phyloP scores from a whole-genome alignment of 1,140 invertebrate genomes.

The Apocrypta bakeri region DNA sequence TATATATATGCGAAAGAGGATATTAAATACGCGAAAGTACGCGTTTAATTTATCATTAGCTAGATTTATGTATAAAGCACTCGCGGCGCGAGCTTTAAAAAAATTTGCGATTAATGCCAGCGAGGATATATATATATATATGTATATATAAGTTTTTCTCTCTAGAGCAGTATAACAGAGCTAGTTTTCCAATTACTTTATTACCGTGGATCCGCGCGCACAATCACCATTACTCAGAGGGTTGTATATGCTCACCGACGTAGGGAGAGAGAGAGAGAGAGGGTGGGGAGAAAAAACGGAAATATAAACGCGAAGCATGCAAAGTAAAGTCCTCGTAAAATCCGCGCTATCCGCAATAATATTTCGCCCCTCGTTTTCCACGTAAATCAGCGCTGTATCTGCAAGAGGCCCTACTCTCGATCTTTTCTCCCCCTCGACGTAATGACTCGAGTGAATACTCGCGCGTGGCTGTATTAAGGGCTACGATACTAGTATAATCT shows the following conservation, averaged over 20 bases:
- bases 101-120: background rate
- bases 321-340: background rate
- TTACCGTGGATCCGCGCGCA: background rate
- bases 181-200: constrained; percentile 7
- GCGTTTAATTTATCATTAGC: constrained; percentile 37
- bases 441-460: constrained; percentile 17
- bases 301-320: background rate
- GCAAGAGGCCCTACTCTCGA: no score
- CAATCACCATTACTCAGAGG: constrained; percentile 1
- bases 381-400: constrained; percentile 6
- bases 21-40: constrained; percentile 35
- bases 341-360: background rate
- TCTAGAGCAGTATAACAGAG: no score
- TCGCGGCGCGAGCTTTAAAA: background rate
- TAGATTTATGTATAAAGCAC: constrained; percentile 39
- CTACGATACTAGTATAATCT: background rate
- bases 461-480: background rate
- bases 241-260: no score
- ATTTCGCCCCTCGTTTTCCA: constrained; percentile 4
- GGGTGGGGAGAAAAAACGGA: background rate
- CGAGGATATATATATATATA: no score
- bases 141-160: no score
- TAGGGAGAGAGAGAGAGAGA: background rate
- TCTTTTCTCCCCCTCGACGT: background rate
- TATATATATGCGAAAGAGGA: no score